phyloP scores from a whole-genome alignment of 2,113 vertebrate species.

The Monopterus albus region DNA sequence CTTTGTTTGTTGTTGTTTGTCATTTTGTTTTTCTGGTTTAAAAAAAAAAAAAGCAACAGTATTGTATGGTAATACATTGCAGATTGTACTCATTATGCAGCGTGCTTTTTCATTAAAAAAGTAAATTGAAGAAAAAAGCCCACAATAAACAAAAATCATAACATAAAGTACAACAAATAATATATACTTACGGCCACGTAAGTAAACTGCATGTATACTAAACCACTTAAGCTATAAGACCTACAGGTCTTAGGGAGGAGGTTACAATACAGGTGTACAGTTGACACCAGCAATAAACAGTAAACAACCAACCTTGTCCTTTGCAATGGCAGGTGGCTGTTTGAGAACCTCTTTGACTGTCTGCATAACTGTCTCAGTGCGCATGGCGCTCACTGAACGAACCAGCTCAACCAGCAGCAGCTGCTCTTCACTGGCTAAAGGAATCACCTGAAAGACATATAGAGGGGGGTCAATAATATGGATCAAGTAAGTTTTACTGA shows the following conservation, averaged over 20 bases:
- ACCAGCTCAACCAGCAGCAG: slow-evolving; percentile 95
- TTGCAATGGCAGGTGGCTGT: slow-evolving; percentile 96
- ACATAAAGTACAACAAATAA: not conserved
- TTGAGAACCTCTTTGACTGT: slow-evolving; percentile 98
- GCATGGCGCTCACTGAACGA: slow-evolving; percentile 97
- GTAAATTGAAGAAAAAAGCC: too few species aligned
- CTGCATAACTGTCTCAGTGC: slow-evolving; percentile 97
- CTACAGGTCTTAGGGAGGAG: too few species aligned
- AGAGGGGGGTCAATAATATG: too few species aligned
- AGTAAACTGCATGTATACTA: not conserved
- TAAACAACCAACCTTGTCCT: slow-evolving; percentile 88
- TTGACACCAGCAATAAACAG: not conserved
- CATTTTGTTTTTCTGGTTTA: too few species aligned
- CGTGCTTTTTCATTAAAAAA: too few species aligned
- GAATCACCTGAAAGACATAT: slow-evolving; percentile 88
- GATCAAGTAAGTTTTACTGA: too few species aligned
- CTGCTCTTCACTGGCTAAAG: slow-evolving; percentile 94
- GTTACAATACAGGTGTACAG: not conserved
- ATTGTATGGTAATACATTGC: too few species aligned
- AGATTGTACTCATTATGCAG: too few species aligned
- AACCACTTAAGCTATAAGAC: not conserved
- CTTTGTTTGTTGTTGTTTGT: too few species aligned
- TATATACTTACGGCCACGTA: not conserved
- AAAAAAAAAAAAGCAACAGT: too few species aligned
- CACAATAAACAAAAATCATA: too few species aligned